Evolutionary conservation across 2,797 vertebrate genomes (phyloP).

Genomic region (Acrossocheilus fasciatus): DNA sequence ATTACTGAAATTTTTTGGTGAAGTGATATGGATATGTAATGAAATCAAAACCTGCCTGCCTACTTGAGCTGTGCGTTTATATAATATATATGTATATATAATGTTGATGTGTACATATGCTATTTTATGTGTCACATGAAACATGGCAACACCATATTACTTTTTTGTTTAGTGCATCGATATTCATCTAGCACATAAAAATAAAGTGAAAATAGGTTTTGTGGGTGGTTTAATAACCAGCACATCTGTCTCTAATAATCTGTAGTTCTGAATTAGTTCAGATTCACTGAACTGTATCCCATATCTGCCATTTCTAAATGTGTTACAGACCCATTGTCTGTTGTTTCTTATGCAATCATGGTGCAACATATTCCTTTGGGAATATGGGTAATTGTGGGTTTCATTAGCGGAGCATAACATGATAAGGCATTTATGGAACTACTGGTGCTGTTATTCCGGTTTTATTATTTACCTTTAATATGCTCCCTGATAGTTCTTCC

Average conservation of each 20-base stretch:
- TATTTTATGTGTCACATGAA: not conserved
- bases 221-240: slow-evolving; percentile 12
- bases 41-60: no score
- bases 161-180: not conserved
- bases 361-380: slow-evolving; percentile 69
- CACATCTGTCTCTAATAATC: slow-evolving; percentile 46
- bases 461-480: slow-evolving; percentile 73
- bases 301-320: slow-evolving; percentile 43
- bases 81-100: no score
- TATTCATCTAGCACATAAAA: slow-evolving; percentile 18
- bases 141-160: not conserved
- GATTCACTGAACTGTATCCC: slow-evolving; percentile 39
- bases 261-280: slow-evolving; percentile 30
- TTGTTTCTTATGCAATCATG: slow-evolving; percentile 74
- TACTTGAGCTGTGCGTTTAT: no score
- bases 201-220: not conserved
- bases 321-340: slow-evolving; percentile 64
- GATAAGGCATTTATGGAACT: slow-evolving; percentile 64
- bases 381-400: slow-evolving; percentile 78
- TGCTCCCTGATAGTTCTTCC: slow-evolving; percentile 38
- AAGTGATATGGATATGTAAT: no score
- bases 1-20: no score
- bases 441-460: slow-evolving; percentile 60
- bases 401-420: slow-evolving; percentile 73
- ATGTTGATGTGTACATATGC: not conserved